phyloP scores from a whole-genome alignment of 2,797 vertebrate species.

The Novumbra hubbsi region DNA sequence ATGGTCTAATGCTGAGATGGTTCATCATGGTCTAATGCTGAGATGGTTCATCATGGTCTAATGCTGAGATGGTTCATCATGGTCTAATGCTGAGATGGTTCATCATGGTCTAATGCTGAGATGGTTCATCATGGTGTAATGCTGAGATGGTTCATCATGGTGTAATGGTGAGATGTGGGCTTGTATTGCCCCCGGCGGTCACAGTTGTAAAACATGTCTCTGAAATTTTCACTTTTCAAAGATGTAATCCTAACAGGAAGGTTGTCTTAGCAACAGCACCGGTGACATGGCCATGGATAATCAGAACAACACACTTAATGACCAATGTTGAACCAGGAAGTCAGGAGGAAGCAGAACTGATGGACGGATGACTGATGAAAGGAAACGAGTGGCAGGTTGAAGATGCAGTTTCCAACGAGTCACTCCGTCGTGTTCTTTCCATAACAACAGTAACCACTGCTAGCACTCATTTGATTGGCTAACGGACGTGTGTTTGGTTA shows the following conservation, averaged over 20 bases:
- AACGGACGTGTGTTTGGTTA: slow-evolving; percentile 71
- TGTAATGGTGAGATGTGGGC: background rate
- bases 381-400: slow-evolving; percentile 60
- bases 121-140: background rate
- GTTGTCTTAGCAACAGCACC: background rate
- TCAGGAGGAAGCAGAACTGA: slow-evolving; percentile 41
- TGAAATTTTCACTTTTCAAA: background rate
- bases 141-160: background rate
- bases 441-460: slow-evolving; percentile 67
- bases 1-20: no score
- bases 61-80: no score
- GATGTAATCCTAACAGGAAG: slow-evolving; percentile 8
- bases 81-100: no score
- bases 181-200: background rate
- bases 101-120: no score
- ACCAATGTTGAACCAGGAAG: slow-evolving; percentile 35
- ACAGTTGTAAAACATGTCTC: background rate
- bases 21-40: no score
- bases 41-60: no score
- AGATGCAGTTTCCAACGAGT: slow-evolving; percentile 65
- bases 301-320: slow-evolving; percentile 34
- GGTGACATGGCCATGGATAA: background rate
- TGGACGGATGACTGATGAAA: slow-evolving; percentile 40
- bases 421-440: slow-evolving; percentile 80
- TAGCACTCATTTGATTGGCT: slow-evolving; percentile 55